Conservation (phyloP, 2,797 vertebrate genomes). For the Hirundo rustica region DNA sequence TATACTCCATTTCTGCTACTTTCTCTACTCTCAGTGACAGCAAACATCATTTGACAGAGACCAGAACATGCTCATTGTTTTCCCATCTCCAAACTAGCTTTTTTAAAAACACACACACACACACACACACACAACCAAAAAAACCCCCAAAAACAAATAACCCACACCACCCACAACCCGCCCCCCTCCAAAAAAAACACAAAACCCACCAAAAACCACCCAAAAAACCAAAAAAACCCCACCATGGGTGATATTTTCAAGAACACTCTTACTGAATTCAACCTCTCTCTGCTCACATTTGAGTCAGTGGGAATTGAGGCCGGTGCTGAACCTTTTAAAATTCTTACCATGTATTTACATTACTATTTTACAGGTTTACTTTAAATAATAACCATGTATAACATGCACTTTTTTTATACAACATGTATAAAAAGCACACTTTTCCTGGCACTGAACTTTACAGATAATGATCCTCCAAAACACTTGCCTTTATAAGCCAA, state of each 20-base stretch:
- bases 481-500: neutral
- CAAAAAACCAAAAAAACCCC: neutral
- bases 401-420: neutral
- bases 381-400: neutral
- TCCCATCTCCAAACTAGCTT: neutral
- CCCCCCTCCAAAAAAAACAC: too few species aligned
- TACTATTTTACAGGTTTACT: constrained; percentile 31
- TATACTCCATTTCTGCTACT: neutral
- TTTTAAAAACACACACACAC: too few species aligned
- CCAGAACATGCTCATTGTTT: neutral
- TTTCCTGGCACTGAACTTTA: neutral
- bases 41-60: neutral
- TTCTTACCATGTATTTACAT: constrained; percentile 28
- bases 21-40: constrained; percentile 7
- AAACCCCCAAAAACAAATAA: too few species aligned
- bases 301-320: neutral
- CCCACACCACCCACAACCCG: too few species aligned
- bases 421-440: neutral
- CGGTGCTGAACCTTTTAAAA: constrained; percentile 21
- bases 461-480: neutral
- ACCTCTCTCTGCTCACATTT: neutral
- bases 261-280: neutral
- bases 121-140: too few species aligned
- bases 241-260: neutral
- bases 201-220: too few species aligned